These are phyloP conservation scores for Sphenodon punctatus DNA, from an alignment of 2,797 vertebrate species.

Conservation along the genomic window DNA sequence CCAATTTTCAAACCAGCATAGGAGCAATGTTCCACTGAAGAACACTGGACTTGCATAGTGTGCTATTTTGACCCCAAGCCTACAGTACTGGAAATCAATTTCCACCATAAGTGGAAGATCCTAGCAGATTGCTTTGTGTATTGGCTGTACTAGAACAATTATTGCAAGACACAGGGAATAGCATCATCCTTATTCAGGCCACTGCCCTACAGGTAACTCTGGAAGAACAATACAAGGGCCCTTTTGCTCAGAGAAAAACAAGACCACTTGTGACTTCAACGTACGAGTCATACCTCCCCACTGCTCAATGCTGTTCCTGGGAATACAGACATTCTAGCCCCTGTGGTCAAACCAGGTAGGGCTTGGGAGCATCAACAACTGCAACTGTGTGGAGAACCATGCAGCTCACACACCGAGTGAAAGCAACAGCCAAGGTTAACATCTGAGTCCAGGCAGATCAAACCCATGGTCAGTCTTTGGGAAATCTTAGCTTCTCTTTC, in stretches of 20 bases:
- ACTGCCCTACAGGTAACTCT: background rate
- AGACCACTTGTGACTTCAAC: background rate
- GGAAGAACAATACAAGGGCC: constrained; percentile 8
- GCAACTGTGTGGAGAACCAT: background rate
- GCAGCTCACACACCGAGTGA: background rate
- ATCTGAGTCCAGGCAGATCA: background rate
- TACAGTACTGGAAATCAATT: constrained; percentile 54
- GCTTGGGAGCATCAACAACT: background rate
- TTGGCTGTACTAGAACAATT: constrained; percentile 48
- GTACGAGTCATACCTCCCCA: too few relatives aligned
- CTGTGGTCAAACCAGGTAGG: background rate
- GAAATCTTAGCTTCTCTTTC: background rate
- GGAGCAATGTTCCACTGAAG: constrained; percentile 4
- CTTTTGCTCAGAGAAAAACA: background rate
- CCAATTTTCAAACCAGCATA: background rate
- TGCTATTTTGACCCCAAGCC: constrained; percentile 54
- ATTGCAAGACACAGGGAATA: background rate
- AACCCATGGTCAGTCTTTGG: background rate
- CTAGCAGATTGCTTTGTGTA: constrained; percentile 49
- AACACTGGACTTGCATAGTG: constrained; percentile 31
- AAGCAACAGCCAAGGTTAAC: background rate
- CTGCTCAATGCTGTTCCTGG: too few relatives aligned
- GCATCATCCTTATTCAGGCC: constrained; percentile 52
- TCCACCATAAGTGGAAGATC: constrained; percentile 26
- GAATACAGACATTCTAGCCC: background rate